phyloP scores from a whole-genome alignment of 2,888 invertebrate species.

The Eulithis testata region DNA sequence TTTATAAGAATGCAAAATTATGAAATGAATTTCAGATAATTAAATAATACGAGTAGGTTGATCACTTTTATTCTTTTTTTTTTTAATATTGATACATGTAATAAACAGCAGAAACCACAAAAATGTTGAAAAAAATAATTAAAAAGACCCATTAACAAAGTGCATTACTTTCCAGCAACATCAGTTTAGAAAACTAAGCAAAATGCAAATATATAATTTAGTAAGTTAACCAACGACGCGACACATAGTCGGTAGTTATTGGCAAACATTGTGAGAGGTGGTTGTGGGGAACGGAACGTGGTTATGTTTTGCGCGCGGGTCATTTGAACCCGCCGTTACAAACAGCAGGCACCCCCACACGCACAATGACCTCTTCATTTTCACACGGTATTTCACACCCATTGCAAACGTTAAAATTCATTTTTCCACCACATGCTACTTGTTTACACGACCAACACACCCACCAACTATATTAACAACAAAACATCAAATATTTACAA shows the following conservation, averaged over 20 bases:
- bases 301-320: constrained; percentile 65
- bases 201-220: constrained; percentile 37
- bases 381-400: constrained; percentile 60
- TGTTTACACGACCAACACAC: constrained; percentile 30
- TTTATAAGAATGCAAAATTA: constrained; percentile 25
- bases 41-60: too few relatives aligned
- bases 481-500: constrained; percentile 53
- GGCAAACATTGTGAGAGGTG: constrained; percentile 47
- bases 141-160: too few relatives aligned
- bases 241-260: constrained; percentile 45
- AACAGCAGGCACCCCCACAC: constrained; percentile 65
- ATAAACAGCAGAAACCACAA: too few relatives aligned
- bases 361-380: constrained; percentile 68
- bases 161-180: too few relatives aligned
- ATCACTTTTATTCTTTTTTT: too few relatives aligned
- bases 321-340: constrained; percentile 69
- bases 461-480: constrained; percentile 32
- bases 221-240: constrained; percentile 35
- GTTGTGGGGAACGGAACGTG: constrained; percentile 46
- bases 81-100: too few relatives aligned
- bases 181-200: background rate
- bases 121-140: too few relatives aligned
- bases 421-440: constrained; percentile 35
- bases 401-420: constrained; percentile 51
- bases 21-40: background rate